A percentile compares a stretch with the other conserved stretches of the same genome.
Conservation (phyloP, 92 coral and sea anemone genomes). For the Porites divaricata region DNA sequence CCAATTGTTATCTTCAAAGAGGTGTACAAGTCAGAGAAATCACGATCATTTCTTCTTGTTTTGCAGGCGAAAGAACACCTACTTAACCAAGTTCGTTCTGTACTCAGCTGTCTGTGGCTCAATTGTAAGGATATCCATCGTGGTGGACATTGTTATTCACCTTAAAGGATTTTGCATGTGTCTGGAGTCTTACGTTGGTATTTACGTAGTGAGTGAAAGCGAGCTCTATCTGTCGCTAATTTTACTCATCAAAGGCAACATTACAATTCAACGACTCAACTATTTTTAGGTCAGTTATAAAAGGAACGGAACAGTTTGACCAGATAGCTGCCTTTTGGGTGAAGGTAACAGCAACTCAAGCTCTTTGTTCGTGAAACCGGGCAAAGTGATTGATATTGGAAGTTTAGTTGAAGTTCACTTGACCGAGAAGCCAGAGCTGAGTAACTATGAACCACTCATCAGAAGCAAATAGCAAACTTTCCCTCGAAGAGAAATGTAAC, state of each 20-base stretch:
- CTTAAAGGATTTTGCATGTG: constrained; percentile 19
- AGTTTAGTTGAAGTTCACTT: too few relatives aligned
- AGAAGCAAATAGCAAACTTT: not conserved
- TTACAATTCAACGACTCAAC: not conserved
- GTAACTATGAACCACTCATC: constrained; percentile 14
- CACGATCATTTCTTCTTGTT: constrained; percentile 13
- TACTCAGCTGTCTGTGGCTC: not conserved
- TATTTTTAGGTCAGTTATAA: not conserved
- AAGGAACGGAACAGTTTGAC: not conserved
- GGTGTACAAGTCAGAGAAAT: not conserved
- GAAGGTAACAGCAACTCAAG: not conserved
- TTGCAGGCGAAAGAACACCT: constrained; percentile 24
- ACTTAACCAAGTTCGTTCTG: not conserved
- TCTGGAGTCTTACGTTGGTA: not conserved
- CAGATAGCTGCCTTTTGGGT: not conserved
- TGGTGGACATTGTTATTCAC: constrained; percentile 12
- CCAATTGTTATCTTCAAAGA: constrained; percentile 2
- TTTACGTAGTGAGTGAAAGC: not conserved
- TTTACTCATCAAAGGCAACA: not conserved
- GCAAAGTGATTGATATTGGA: not conserved
- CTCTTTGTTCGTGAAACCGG: not conserved
- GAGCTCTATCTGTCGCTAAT: not conserved
- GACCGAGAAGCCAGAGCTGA: not conserved
- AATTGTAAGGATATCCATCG: not conserved
- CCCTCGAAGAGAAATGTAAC: constrained; percentile 20